phyloP scores from a whole-genome alignment of 2,113 vertebrate species.

The Corythaeola cristata region DNA sequence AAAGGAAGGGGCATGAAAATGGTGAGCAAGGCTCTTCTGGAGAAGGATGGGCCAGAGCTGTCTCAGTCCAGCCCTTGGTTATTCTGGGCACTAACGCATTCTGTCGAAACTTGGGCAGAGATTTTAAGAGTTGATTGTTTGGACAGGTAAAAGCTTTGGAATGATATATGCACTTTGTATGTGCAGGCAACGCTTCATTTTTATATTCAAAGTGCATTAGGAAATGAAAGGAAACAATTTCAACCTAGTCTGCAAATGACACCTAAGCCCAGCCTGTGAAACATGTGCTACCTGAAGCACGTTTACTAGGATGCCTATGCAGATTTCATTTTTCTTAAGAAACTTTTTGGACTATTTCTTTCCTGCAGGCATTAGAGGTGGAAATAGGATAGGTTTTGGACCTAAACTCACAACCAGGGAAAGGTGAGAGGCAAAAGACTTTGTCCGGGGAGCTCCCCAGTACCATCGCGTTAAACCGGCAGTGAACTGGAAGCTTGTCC shows the following conservation, averaged over 20 bases:
- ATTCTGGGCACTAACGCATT: neutral
- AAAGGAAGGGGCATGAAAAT: neutral
- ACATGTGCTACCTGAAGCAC: neutral
- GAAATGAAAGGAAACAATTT: neutral
- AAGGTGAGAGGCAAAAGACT: neutral
- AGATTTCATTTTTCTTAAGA: neutral
- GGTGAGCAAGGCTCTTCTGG: neutral
- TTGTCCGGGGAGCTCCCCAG: neutral
- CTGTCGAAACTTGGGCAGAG: neutral
- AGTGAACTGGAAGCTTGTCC: neutral
- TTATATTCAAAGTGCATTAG: neutral
- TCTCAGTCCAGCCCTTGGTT: neutral
- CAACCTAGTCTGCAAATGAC: neutral
- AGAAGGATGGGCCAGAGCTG: neutral
- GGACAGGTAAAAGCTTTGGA: neutral
- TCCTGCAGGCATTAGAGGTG: neutral
- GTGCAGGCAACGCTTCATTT: neutral
- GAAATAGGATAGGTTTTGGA: neutral
- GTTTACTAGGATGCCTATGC: neutral
- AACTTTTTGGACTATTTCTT: neutral
- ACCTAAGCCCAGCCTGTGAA: neutral
- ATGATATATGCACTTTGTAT: neutral
- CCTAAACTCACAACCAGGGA: neutral
- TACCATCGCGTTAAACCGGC: neutral
- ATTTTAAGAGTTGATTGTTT: neutral